Base-by-base conservation (phyloP, 64 coral and sea anemone species). In the Acropora tenuis region DNA sequence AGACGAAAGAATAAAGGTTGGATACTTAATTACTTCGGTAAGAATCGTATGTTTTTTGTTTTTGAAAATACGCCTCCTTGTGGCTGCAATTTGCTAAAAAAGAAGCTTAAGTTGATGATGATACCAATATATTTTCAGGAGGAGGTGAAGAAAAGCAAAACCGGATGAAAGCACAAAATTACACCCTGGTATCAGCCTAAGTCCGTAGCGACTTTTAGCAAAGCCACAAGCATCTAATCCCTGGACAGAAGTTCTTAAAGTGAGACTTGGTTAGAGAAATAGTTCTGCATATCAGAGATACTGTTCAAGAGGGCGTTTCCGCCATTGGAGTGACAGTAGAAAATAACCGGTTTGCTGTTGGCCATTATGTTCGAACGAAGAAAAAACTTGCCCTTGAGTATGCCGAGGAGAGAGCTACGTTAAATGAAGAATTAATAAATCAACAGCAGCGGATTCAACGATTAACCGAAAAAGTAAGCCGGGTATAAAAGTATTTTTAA, bases 21-120 rank as follows among this genome's bases (percentile, higher is more conserved):
- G 75, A 68, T 59, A 79, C 48, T 48, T 55, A 47, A 89, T 19
- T 16, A 59, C 75, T 79, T 89, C 46, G 55, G 87, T 89, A 89
- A 89, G 75, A 89, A 89, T 89, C 87, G 57, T 89, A 89, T 89
- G 30, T 78, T 79, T 89, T 89, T 89, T 60, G 75, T 89, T 66
- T 79, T 43, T 16, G 20, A 46, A 61, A 85, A 69, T 85, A 69
- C 60, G 68, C 58, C 59, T 63, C 59, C 59, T 63, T 63, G 59
- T 83, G 53, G 20, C 61, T 83, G 19, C 50, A 83, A 61, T 61
- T 83, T 83, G 40, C 80, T 63, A 75, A 75, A 75, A 75, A 44
- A 43, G 59, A 63, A 63, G 59, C 59, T 63, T 63, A 63, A 63
- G 59, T 63, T 63, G 10, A 6, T 63, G 59, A 63, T 63, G 6